These are phyloP conservation scores for Schrankia costaestrigalis DNA, from an alignment of 2,888 invertebrate genomes.

Conservation along the genomic window DNA sequence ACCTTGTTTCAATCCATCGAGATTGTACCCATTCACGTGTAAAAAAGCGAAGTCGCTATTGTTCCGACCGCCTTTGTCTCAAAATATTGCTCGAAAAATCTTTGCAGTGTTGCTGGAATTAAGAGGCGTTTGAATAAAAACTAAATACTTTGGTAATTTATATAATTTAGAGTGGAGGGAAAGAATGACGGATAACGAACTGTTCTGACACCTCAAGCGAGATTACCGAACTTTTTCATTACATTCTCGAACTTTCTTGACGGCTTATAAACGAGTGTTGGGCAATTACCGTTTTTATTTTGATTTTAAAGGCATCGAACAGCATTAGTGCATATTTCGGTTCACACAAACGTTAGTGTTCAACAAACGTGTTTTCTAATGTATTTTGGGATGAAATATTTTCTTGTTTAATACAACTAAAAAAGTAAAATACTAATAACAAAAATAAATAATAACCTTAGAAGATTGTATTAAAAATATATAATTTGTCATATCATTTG, in stretches of 20 bases:
- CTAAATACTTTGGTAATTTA: slow-evolving; percentile 45
- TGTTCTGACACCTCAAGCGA: slow-evolving; percentile 50
- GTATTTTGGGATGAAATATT: too few relatives aligned
- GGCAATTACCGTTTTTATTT: slow-evolving; percentile 45
- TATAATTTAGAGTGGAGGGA: slow-evolving; percentile 42
- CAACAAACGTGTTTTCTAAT: not conserved
- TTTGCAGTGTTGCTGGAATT: slow-evolving; percentile 19
- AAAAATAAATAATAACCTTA: too few relatives aligned
- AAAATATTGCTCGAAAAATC: slow-evolving; percentile 32
- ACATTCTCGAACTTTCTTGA: slow-evolving; percentile 39
- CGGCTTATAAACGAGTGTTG: slow-evolving; percentile 39
- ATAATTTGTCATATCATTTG: too few relatives aligned
- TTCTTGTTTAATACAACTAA: too few relatives aligned
- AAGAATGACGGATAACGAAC: slow-evolving; percentile 54
- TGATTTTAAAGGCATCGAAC: slow-evolving; percentile 18
- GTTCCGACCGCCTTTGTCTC: slow-evolving; percentile 36
- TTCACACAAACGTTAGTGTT: slow-evolving; percentile 9
- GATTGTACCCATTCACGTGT: slow-evolving; percentile 8
- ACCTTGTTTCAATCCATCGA: slow-evolving; percentile 48
- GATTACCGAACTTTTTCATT: slow-evolving; percentile 46
- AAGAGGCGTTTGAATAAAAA: slow-evolving; percentile 38
- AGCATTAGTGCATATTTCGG: slow-evolving; percentile 9
- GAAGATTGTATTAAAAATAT: too few relatives aligned
- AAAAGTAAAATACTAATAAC: too few relatives aligned
- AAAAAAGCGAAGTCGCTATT: slow-evolving; percentile 36